These are phyloP conservation scores for Spondyliosoma cantharus DNA, from an alignment of 2,797 vertebrate species.

Conservation along the genomic window DNA sequence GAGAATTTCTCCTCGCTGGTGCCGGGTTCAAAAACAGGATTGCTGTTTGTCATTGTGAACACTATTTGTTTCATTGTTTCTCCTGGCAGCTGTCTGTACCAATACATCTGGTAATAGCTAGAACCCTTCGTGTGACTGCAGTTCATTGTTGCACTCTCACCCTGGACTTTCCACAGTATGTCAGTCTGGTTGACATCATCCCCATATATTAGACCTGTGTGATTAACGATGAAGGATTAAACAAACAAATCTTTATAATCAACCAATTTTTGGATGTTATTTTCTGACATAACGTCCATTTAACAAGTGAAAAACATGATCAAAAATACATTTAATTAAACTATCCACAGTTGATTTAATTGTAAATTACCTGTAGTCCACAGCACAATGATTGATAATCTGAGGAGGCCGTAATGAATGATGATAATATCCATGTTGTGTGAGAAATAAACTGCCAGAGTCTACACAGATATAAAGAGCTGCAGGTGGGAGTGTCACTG, in stretches of 20 bases:
- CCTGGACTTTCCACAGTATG: not conserved
- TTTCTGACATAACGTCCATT: too few relatives aligned
- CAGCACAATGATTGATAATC: not conserved
- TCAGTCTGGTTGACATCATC: conserved; percentile 15
- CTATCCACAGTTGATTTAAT: not conserved
- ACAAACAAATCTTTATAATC: too few relatives aligned
- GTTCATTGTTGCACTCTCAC: not conserved
- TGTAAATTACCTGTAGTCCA: conserved; percentile 15
- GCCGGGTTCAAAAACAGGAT: conserved; percentile 6
- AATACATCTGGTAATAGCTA: conserved; percentile 40
- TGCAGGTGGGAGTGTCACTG: conserved; percentile 7
- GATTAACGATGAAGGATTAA: not conserved
- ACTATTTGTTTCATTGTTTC: conserved; percentile 25
- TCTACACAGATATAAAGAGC: not conserved
- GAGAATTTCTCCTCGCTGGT: conserved; percentile 25
- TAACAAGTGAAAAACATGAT: not conserved
- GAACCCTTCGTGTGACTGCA: conserved; percentile 44
- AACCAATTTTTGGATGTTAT: too few relatives aligned
- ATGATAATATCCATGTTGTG: conserved; percentile 16
- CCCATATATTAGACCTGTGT: conserved; percentile 30
- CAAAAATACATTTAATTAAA: not conserved
- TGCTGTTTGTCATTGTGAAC: fast-evolving
- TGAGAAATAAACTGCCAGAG: not conserved
- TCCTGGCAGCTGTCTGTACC: conserved; percentile 52
- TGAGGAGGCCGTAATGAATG: not conserved